A percentile compares a stretch with the other conserved stretches of the same genome.
phyloP scores from a whole-genome alignment of 1,140 invertebrate species.

The Drosophila ambigua region DNA sequence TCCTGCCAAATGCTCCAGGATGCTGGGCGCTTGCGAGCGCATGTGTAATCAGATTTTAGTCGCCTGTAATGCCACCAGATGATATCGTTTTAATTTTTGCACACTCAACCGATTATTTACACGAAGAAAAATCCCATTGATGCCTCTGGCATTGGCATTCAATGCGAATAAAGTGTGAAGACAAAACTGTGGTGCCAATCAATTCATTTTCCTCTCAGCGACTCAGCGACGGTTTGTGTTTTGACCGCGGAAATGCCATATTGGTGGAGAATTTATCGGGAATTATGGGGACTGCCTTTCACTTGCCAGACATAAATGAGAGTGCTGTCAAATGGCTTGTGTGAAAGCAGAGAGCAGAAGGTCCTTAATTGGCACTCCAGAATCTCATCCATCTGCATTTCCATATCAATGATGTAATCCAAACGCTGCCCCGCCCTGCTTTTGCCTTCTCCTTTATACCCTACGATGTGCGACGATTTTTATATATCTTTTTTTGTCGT shows the following conservation, averaged over 20 bases:
- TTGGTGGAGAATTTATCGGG: slow-evolving; percentile 41
- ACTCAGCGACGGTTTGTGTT: slow-evolving; percentile 25
- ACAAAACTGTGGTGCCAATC: slow-evolving; percentile 22
- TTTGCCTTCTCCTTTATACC: neutral
- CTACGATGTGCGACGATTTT: slow-evolving; percentile 22
- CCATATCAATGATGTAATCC: slow-evolving; percentile 31
- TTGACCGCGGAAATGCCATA: slow-evolving; percentile 46
- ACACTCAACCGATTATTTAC: neutral
- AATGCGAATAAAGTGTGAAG: slow-evolving; percentile 11
- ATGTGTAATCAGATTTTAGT: slow-evolving; percentile 65
- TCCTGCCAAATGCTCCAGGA: slow-evolving; percentile 39
- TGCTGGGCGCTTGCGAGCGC: neutral
- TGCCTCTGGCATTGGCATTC: slow-evolving; percentile 3
- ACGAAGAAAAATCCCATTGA: slow-evolving; percentile 2
- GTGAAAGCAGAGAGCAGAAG: slow-evolving; percentile 5
- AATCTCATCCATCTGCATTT: slow-evolving; percentile 4
- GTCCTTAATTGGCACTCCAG: slow-evolving; percentile 19
- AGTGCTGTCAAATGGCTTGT: neutral
- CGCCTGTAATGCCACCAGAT: slow-evolving; percentile 60
- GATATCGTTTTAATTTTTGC: slow-evolving; percentile 55
- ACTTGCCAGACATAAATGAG: slow-evolving; percentile 12
- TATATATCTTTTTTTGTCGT: slow-evolving; percentile 9
- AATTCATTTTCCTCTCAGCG: slow-evolving; percentile 31
- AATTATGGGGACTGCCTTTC: slow-evolving; percentile 40
- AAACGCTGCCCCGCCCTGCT: slow-evolving; percentile 4